phyloP scores from a whole-genome alignment of 1,140 invertebrate genomes.

The Hetaerina americana region DNA sequence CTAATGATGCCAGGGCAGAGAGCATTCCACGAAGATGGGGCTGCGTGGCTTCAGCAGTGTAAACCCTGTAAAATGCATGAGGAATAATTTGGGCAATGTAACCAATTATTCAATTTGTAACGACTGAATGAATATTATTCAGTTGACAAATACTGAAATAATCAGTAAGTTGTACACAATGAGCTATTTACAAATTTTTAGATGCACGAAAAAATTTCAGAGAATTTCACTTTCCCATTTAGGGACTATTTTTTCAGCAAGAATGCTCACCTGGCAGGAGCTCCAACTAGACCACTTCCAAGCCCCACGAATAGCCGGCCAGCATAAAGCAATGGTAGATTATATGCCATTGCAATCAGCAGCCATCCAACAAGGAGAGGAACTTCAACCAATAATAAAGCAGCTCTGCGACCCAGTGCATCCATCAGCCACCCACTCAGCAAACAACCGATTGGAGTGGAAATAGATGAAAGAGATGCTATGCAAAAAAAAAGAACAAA shows the following conservation, averaged over 20 bases:
- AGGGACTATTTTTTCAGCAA: too few relatives aligned
- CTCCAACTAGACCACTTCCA: conserved; percentile 54
- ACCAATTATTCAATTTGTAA: too few relatives aligned
- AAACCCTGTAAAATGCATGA: neutral
- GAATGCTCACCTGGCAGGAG: conserved; percentile 35
- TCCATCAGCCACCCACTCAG: conserved; percentile 59
- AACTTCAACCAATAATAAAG: conserved; percentile 50
- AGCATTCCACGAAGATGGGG: conserved; percentile 53
- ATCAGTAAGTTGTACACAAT: too few relatives aligned
- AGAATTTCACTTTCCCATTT: too few relatives aligned
- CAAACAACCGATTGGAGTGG: conserved; percentile 56
- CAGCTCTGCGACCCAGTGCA: conserved; percentile 44
- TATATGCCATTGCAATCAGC: conserved; percentile 40
- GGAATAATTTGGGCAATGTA: too few relatives aligned
- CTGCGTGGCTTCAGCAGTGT: conserved; percentile 35
- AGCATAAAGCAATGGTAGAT: conserved; percentile 45
- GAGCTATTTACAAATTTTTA: too few relatives aligned
- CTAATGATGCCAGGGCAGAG: conserved; percentile 46
- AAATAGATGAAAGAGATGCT: conserved; percentile 57
- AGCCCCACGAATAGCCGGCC: conserved; percentile 47
- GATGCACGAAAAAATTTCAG: too few relatives aligned
- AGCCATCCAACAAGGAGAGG: conserved; percentile 57
- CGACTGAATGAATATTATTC: too few relatives aligned
- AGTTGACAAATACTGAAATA: too few relatives aligned
- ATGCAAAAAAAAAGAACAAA: neutral